These are phyloP conservation scores for Phyto melanocephala DNA, from an alignment of 2,888 invertebrate genomes.

Conservation along the genomic window DNA sequence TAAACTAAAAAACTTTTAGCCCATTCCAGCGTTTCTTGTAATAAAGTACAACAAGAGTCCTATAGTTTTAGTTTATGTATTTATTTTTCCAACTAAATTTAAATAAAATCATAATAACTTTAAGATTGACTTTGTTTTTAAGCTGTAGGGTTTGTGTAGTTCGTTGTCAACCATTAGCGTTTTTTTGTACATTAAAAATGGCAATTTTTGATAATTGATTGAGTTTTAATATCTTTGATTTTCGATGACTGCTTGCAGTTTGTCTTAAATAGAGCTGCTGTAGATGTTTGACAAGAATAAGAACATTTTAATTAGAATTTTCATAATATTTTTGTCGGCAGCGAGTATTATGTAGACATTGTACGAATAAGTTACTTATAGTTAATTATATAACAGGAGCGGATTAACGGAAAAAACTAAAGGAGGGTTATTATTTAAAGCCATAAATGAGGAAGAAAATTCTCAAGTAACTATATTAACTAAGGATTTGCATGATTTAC, in stretches of 20 bases:
- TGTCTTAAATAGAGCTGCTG: slow-evolving; percentile 15
- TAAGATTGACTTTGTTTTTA: too few species aligned
- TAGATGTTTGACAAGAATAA: slow-evolving; percentile 38
- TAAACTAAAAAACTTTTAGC: too few species aligned
- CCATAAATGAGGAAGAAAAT: too few species aligned
- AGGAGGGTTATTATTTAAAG: too few species aligned
- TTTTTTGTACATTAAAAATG: background rate
- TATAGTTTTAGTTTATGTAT: too few species aligned
- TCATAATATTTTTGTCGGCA: slow-evolving; percentile 7
- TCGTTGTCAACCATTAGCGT: background rate
- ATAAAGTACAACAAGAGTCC: too few species aligned
- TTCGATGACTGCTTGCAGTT: slow-evolving; percentile 25
- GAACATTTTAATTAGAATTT: slow-evolving; percentile 62
- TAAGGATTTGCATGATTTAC: too few species aligned
- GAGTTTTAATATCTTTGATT: slow-evolving; percentile 40
- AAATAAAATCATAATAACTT: too few species aligned
- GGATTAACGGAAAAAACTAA: background rate
- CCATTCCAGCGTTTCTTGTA: too few species aligned
- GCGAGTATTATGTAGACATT: background rate
- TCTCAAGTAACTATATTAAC: too few species aligned
- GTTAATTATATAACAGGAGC: background rate
- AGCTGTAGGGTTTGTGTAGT: too few species aligned
- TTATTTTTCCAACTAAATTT: too few species aligned
- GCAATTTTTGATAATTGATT: slow-evolving; percentile 27
- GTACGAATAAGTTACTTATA: background rate